Evolutionary conservation across 2,797 vertebrate genomes (phyloP).

Genomic region (Naso thynnoides): DNA sequence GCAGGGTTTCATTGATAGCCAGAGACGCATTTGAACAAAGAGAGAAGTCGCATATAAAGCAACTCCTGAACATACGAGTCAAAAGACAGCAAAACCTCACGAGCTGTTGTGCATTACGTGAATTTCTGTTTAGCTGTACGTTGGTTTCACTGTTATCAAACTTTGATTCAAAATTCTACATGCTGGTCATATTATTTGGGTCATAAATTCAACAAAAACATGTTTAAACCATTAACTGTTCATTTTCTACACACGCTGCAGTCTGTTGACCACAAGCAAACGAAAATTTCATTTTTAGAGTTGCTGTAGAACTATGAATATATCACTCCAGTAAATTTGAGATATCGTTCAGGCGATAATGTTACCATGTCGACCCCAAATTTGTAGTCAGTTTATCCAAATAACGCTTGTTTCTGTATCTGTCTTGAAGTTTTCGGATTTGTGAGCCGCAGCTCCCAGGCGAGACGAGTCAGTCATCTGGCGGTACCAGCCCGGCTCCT

Average conservation of each 20-base stretch:
- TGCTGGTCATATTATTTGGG: neutral
- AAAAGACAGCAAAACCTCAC: constrained; percentile 6
- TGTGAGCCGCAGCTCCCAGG: too few relatives aligned
- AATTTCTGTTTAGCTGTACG: neutral
- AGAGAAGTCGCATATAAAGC: constrained; percentile 29
- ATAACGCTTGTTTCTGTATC: too few relatives aligned
- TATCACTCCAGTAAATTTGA: too few relatives aligned
- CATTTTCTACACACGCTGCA: neutral
- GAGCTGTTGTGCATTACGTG: neutral
- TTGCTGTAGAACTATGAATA: too few relatives aligned
- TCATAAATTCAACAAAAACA: neutral
- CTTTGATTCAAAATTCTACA: neutral
- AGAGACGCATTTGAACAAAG: constrained; percentile 61
- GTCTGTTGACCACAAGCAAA: too few relatives aligned
- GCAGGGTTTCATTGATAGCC: constrained; percentile 84
- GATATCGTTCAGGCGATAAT: too few relatives aligned
- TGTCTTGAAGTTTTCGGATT: too few relatives aligned
- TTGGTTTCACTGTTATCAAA: neutral
- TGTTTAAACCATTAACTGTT: neutral
- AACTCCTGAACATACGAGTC: neutral
- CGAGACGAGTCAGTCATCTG: too few relatives aligned
- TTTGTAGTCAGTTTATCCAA: too few relatives aligned
- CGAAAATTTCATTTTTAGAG: too few relatives aligned
- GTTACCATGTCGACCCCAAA: too few relatives aligned
- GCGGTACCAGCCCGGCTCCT: too few relatives aligned